Conservation (phyloP, 2,888 invertebrate genomes). For the Sympetrum striolatum region DNA sequence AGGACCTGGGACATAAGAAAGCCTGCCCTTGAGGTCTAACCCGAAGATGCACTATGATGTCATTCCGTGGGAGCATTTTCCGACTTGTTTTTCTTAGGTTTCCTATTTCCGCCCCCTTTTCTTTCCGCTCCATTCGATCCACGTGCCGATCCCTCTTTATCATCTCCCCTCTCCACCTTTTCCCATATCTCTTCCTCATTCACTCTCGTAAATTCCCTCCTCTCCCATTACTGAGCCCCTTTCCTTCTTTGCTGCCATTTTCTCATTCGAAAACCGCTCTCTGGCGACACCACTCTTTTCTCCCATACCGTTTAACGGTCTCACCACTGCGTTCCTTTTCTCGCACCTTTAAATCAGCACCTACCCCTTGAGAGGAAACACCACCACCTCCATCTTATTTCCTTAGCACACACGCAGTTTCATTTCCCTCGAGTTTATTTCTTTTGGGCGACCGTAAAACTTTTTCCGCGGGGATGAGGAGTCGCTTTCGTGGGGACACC, state of each 20-base stretch:
- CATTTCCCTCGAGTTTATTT: conserved; percentile 10
- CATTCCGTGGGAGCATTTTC: no score
- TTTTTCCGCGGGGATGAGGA: background rate
- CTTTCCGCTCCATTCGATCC: background rate
- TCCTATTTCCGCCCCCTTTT: background rate
- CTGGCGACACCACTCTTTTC: background rate
- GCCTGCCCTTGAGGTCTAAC: no score
- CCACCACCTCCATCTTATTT: background rate
- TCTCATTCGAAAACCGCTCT: background rate
- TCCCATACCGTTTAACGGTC: background rate
- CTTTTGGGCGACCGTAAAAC: conserved; percentile 20
- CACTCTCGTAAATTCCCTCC: no score
- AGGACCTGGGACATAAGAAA: no score
- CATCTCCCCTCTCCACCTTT: background rate
- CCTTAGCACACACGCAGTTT: background rate
- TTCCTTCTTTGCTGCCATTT: background rate
- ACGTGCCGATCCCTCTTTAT: background rate
- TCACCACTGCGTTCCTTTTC: no score
- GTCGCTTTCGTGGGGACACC: no score
- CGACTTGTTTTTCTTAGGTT: no score
- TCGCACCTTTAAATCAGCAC: background rate
- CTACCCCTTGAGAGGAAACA: no score
- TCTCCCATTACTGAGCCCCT: no score
- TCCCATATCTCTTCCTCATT: background rate
- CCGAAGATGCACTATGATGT: no score